phyloP scores from a whole-genome alignment of 2,797 vertebrate species.

The Pagetopsis macropterus region DNA sequence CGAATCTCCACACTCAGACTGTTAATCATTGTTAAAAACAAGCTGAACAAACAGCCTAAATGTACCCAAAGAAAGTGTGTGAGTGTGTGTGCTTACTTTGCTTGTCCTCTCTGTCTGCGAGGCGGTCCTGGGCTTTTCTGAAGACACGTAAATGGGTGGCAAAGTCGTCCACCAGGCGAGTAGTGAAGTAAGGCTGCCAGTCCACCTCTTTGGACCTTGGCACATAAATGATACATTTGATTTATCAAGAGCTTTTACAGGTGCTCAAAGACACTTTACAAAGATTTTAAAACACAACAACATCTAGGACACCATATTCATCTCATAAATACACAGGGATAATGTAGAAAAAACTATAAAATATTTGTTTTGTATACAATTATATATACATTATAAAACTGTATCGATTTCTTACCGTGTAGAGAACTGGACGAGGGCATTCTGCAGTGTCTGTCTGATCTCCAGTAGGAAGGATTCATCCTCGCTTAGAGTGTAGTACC shows the following conservation, averaged over 20 bases:
- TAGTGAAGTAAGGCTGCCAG: slow-evolving; percentile 99
- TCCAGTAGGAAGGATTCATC: slow-evolving; percentile 98
- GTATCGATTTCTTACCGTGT: slow-evolving; percentile 83
- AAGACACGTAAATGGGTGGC: slow-evolving; percentile 98
- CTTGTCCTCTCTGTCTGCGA: slow-evolving; percentile 92
- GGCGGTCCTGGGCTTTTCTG: slow-evolving; percentile 96
- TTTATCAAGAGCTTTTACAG: no score
- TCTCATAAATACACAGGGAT: background rate
- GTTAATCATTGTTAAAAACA: background rate
- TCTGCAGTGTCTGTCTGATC: slow-evolving; percentile 96
- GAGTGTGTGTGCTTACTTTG: slow-evolving; percentile 82
- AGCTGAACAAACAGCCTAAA: background rate
- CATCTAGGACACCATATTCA: no score
- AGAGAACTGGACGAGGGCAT: slow-evolving; percentile 97
- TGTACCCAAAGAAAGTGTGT: background rate
- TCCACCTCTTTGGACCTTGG: slow-evolving; percentile 93
- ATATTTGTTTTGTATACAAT: background rate
- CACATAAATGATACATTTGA: background rate
- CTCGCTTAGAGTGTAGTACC: slow-evolving; percentile 99
- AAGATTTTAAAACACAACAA: no score
- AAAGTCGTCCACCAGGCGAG: slow-evolving; percentile 97
- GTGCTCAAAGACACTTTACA: no score
- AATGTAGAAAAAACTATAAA: slow-evolving; percentile 33
- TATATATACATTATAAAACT: background rate
- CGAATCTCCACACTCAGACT: background rate